Conservation (phyloP, 2,888 invertebrate species). For the Axea sp. region DNA sequence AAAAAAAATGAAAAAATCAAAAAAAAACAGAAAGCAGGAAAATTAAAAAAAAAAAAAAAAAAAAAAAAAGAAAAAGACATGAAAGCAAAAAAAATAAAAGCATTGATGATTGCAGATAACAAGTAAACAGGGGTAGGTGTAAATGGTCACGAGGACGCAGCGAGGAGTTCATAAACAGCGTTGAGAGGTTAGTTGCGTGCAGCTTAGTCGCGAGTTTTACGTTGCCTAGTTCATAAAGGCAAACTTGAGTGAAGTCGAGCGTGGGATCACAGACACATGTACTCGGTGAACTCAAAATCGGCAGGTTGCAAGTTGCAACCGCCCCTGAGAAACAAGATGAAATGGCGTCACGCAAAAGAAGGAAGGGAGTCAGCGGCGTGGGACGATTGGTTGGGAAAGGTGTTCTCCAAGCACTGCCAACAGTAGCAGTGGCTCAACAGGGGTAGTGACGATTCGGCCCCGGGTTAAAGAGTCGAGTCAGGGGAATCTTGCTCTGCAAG, state of each 20-base stretch:
- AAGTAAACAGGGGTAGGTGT: too few relatives aligned
- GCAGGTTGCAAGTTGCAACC: constrained; percentile 57
- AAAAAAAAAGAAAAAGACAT: too few relatives aligned
- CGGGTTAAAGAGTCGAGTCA: constrained; percentile 69
- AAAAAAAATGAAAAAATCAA: too few relatives aligned
- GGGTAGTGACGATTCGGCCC: constrained; percentile 62
- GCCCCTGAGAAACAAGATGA: constrained; percentile 47
- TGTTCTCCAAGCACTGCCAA: constrained; percentile 59
- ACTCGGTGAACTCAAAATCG: constrained; percentile 44
- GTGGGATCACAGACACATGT: constrained; percentile 60
- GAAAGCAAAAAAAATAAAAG: too few relatives aligned
- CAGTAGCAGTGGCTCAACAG: constrained; percentile 57
- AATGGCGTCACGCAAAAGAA: constrained; percentile 51
- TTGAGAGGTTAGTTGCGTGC: constrained; percentile 51
- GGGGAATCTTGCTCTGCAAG: constrained; percentile 76
- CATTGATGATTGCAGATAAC: too few relatives aligned
- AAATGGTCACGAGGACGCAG: too few relatives aligned
- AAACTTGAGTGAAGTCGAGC: constrained; percentile 26
- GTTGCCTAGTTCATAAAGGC: constrained; percentile 66
- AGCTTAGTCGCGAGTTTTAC: constrained; percentile 65
- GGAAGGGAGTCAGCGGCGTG: constrained; percentile 51
- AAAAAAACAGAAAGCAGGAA: too few relatives aligned
- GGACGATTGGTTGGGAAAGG: constrained; percentile 64
- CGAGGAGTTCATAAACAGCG: neutral
- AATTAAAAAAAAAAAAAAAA: too few relatives aligned